Evolutionary conservation across 2,888 invertebrate genomes (phyloP).

Genomic region (Tortrix viridana): DNA sequence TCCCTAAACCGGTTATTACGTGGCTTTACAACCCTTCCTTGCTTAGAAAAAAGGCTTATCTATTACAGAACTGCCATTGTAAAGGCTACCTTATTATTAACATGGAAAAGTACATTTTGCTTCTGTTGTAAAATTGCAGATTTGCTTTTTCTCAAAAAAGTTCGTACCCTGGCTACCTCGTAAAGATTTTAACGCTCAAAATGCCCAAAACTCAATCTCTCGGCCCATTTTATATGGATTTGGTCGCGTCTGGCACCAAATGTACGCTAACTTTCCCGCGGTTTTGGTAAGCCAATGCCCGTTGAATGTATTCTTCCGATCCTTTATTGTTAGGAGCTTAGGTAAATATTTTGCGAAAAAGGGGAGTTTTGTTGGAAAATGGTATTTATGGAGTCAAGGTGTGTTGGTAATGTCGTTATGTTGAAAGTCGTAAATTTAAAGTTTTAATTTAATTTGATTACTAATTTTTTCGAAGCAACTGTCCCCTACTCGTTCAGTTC

Average conservation of each 20-base stretch:
- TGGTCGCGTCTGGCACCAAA: too few species aligned
- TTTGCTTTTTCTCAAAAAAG: neutral
- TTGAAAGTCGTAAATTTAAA: too few species aligned
- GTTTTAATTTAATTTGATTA: too few species aligned
- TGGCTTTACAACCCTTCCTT: constrained; percentile 10
- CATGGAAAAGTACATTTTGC: too few species aligned
- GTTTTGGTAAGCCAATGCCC: constrained; percentile 10
- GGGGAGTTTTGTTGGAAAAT: neutral
- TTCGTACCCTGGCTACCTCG: constrained; percentile 6
- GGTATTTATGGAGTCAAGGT: neutral
- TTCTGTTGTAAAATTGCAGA: too few species aligned
- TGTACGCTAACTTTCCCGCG: constrained; percentile 6
- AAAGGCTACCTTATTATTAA: too few species aligned
- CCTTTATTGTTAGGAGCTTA: constrained; percentile 6
- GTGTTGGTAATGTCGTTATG: too few species aligned
- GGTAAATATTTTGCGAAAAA: constrained; percentile 5
- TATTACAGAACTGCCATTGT: too few species aligned
- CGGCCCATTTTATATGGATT: too few species aligned
- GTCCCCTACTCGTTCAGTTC: neutral
- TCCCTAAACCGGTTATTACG: constrained; percentile 32
- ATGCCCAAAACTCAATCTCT: too few species aligned
- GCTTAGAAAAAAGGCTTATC: neutral
- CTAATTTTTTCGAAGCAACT: too few species aligned
- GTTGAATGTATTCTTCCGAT: constrained; percentile 13
- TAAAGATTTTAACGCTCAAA: constrained; percentile 15